Conservation (phyloP, 1,140 invertebrate genomes). For the Neodiprion fabricii region DNA sequence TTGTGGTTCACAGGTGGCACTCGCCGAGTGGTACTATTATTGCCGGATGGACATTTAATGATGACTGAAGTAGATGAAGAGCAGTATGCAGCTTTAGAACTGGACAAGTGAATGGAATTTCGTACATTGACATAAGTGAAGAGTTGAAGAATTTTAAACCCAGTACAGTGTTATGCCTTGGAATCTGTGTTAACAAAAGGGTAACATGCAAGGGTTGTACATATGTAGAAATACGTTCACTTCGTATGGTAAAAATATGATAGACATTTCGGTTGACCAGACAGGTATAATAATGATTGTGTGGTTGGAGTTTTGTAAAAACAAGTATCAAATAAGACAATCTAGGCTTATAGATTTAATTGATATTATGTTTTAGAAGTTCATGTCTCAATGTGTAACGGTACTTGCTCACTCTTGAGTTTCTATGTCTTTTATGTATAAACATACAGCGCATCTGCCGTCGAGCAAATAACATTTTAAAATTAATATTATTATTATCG, state of each 20-base stretch:
- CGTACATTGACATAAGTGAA: conserved; percentile 14
- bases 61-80: conserved; percentile 86
- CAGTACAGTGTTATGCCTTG: conserved; percentile 35
- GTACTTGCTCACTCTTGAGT: conserved; percentile 48
- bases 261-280: background rate
- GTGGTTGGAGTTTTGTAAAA: conserved; percentile 5
- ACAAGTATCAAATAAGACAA: conserved; percentile 30
- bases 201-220: conserved; percentile 44
- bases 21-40: conserved; percentile 76
- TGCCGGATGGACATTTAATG: conserved; percentile 83
- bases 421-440: conserved; percentile 42
- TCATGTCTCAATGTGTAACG: conserved; percentile 45
- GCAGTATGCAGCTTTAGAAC: conserved; percentile 76
- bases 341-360: conserved; percentile 38
- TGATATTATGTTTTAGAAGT: conserved; percentile 41
- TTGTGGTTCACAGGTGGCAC: conserved; percentile 69
- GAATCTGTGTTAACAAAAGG: conserved; percentile 18
- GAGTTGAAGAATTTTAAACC: background rate
- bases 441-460: conserved; percentile 27
- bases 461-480: conserved; percentile 36
- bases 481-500: conserved; percentile 39
- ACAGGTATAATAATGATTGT: background rate
- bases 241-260: conserved; percentile 26
- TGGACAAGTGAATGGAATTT: conserved; percentile 63
- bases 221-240: conserved; percentile 51